A percentile compares a stretch with the other conserved stretches of the same genome.
phyloP scores from a whole-genome alignment of 2,888 invertebrate species.

The Polydrusus cervinus region DNA sequence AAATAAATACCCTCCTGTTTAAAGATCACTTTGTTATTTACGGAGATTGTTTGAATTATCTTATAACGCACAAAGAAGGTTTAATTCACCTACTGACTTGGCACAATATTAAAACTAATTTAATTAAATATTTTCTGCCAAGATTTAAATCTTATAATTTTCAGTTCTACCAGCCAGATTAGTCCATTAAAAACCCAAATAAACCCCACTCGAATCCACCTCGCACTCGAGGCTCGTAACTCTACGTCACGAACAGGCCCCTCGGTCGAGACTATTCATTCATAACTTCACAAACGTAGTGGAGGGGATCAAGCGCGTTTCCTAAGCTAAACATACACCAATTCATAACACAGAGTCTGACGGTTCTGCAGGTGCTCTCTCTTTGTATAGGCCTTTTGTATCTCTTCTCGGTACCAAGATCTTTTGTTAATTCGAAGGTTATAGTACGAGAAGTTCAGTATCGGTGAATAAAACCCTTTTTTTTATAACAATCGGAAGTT shows the following conservation, averaged over 20 bases:
- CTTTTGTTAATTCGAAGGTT: slow-evolving; percentile 49
- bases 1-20: too few species aligned
- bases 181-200: slow-evolving; percentile 27
- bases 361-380: slow-evolving; percentile 53
- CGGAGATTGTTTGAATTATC: too few species aligned
- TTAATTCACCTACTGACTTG: background rate
- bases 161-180: slow-evolving; percentile 10
- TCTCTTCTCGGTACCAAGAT: slow-evolving; percentile 43
- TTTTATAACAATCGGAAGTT: slow-evolving; percentile 24
- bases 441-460: slow-evolving; percentile 42
- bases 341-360: slow-evolving; percentile 53
- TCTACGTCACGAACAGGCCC: slow-evolving; percentile 55
- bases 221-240: slow-evolving; percentile 31
- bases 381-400: slow-evolving; percentile 46
- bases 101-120: background rate
- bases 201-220: slow-evolving; percentile 15
- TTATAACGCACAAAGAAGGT: too few species aligned
- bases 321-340: slow-evolving; percentile 55
- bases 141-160: background rate
- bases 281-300: slow-evolving; percentile 70
- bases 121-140: background rate
- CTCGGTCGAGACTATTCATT: slow-evolving; percentile 73
- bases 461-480: slow-evolving; percentile 36
- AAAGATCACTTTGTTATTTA: too few species aligned
- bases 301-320: slow-evolving; percentile 58